Evolutionary conservation across 2,797 vertebrate genomes (phyloP), one percentile per base, ranked within the genome.

Genomic region (Lemur catta): DNA sequence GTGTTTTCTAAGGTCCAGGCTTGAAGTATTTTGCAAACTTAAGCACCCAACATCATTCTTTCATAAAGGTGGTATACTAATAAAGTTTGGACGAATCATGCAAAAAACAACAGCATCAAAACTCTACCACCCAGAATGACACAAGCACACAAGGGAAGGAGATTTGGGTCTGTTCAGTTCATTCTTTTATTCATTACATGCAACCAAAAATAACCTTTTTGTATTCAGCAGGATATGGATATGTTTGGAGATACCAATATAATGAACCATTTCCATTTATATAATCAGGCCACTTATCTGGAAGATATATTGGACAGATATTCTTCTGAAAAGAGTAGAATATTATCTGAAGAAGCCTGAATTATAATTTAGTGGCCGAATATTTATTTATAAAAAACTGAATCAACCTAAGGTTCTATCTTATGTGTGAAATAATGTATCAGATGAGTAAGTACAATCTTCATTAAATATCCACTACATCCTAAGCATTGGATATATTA

Each of bases 361-460:
- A 81, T 95, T 93, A 50, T 72, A 92, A 94, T 92, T 97, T 88
- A 85, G 14, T n/a, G 79, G 35, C 26, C 94, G 33, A 86, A 67
- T 89, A 95, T 76, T 94, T 89, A 89, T 57, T 94, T 91, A 71
- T 93, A 12, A 89, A 93, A 94, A 89, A 52, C 6, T 79, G 4
- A 91, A 78, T 75, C 28, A 84, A 78, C 9, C 12, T 79, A 84
- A 87, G 11, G 26, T 28, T 94, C 52, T 59, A 59, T 20, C 46
- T 90, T 69, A 84, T 2, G 76, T 30, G 2, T 86, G 41, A 93
- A 96, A 95, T 61, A 74, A 82, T 15, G 4, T 71, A 84, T 76
- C 15, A 65, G 13, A 84, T 15, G 18, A 95, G 7, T 57, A 80
- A 92, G 48, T 79, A 46, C 0, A 93, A 91, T 71, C 61, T 90